Conservation (phyloP, 2,888 invertebrate species). For the Gerris lacustris region DNA sequence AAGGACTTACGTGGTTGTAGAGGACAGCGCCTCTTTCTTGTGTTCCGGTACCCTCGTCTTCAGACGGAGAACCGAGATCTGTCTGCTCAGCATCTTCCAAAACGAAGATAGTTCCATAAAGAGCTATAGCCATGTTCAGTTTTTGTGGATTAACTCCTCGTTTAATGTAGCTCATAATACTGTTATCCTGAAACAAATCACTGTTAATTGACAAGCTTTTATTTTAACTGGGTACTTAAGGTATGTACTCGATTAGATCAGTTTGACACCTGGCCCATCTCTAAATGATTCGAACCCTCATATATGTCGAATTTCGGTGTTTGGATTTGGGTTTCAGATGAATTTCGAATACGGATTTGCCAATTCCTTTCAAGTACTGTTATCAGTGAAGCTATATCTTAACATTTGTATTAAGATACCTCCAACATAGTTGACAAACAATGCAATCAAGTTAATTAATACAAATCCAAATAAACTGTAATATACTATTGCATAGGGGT, state of each 20-base stretch:
- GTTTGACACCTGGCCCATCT: too few species aligned
- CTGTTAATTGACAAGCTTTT: conserved; percentile 36
- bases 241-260: conserved; percentile 33
- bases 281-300: too few species aligned
- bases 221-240: conserved; percentile 41
- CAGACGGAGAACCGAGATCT: conserved; percentile 1
- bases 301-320: too few species aligned
- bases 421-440: too few species aligned
- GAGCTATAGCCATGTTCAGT: conserved; percentile 12
- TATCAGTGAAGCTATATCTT: too few species aligned
- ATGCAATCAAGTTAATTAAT: too few species aligned
- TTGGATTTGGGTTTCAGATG: too few species aligned
- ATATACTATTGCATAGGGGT: too few species aligned
- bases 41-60: not conserved
- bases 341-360: too few species aligned
- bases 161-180: conserved; percentile 8
- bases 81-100: conserved; percentile 12
- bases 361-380: too few species aligned
- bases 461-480: too few species aligned
- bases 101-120: conserved; percentile 9
- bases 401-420: too few species aligned
- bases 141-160: conserved; percentile 6
- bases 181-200: conserved; percentile 6
- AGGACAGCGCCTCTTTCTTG: conserved; percentile 2
- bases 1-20: conserved; percentile 32